Evolutionary conservation across 2,888 invertebrate species (phyloP).

Genomic region (Troides helena): DNA sequence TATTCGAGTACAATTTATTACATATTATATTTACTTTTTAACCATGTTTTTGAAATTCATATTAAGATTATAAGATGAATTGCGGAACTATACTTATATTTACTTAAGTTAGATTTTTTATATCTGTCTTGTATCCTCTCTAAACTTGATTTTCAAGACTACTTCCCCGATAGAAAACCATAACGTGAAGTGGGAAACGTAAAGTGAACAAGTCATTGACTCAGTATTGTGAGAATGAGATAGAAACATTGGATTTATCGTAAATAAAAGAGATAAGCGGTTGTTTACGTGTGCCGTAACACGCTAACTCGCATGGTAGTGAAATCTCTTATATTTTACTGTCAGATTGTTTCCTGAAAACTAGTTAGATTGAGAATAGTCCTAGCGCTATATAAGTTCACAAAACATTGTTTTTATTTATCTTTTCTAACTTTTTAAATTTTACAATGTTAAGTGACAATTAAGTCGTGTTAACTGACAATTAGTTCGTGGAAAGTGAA

Average conservation of each 20-base stretch:
- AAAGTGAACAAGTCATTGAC: constrained; percentile 41
- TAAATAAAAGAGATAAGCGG: constrained; percentile 41
- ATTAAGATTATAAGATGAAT: too few relatives aligned
- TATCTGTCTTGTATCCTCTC: not conserved
- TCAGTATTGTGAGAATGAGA: constrained; percentile 42
- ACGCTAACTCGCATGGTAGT: constrained; percentile 49
- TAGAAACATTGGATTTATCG: constrained; percentile 34
- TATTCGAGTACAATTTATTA: too few relatives aligned
- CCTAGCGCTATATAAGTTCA: not conserved
- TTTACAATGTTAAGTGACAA: not conserved
- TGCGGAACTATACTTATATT: too few relatives aligned
- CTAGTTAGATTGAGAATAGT: constrained; percentile 2
- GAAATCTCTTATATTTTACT: constrained; percentile 47
- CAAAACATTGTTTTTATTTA: not conserved
- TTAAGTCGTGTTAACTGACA: too few relatives aligned
- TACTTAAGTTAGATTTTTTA: not conserved
- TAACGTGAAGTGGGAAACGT: constrained; percentile 10
- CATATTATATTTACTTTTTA: too few relatives aligned
- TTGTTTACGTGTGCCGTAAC: constrained; percentile 46
- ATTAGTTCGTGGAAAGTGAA: too few relatives aligned
- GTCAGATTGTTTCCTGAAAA: constrained; percentile 21
- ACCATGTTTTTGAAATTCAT: too few relatives aligned
- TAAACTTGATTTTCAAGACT: not conserved
- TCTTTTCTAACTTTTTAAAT: not conserved
- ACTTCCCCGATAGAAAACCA: constrained; percentile 16